A percentile compares a stretch with the other conserved stretches of the same genome.
Conservation (phyloP, 2,888 invertebrate genomes). For the Rhorus exstirpatorius region DNA sequence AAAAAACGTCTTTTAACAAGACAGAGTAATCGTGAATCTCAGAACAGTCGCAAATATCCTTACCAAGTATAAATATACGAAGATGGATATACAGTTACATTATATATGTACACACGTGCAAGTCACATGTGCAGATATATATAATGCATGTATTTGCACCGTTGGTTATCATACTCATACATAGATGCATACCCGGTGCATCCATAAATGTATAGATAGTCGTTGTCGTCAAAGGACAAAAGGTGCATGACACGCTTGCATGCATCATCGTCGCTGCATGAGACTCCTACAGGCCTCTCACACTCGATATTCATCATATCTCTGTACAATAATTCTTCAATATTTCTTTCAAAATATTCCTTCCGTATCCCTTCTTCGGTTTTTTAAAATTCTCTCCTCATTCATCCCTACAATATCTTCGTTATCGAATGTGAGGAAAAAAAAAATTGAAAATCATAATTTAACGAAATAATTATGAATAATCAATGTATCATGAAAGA, state of each 20-base stretch:
- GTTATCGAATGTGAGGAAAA: slow-evolving; percentile 6
- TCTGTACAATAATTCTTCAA: background rate
- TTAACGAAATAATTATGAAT: too few species aligned
- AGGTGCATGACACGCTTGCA: slow-evolving; percentile 70
- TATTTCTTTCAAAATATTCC: background rate
- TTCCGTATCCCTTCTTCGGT: too few species aligned
- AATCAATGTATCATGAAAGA: too few species aligned
- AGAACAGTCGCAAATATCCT: slow-evolving; percentile 9
- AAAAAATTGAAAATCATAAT: background rate
- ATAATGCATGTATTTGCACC: slow-evolving; percentile 53
- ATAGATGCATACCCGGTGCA: slow-evolving; percentile 62
- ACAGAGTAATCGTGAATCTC: background rate
- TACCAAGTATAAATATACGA: slow-evolving; percentile 23
- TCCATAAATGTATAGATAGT: slow-evolving; percentile 65
- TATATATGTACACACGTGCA: slow-evolving; percentile 53
- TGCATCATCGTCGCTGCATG: slow-evolving; percentile 60
- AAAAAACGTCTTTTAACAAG: too few species aligned
- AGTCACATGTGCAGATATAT: slow-evolving; percentile 54
- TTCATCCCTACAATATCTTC: slow-evolving; percentile 34
- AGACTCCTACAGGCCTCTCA: slow-evolving; percentile 36
- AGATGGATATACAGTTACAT: slow-evolving; percentile 43
- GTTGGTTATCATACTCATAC: slow-evolving; percentile 65
- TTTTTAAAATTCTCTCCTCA: too few species aligned
- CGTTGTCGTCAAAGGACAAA: slow-evolving; percentile 66
- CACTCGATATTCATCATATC: slow-evolving; percentile 33